phyloP scores from a whole-genome alignment of 2,113 vertebrate species.

The Pholis gunnellus region DNA sequence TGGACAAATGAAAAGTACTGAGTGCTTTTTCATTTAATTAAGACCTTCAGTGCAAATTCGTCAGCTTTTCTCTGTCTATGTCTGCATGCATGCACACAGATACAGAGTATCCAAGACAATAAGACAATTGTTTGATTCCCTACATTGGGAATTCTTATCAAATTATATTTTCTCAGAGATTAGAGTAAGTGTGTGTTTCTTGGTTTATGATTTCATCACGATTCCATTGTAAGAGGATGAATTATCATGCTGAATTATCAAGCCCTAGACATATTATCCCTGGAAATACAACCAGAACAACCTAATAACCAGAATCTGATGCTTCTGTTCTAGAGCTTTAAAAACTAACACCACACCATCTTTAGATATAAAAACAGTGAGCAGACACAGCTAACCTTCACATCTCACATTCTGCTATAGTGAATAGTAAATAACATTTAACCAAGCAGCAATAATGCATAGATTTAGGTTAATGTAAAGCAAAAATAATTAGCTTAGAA shows the following conservation, averaged over 20 bases:
- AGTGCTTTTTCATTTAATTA: background rate
- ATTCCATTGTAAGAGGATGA: too few relatives aligned
- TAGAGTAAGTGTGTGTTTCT: too few relatives aligned
- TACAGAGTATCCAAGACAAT: background rate
- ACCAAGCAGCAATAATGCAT: background rate
- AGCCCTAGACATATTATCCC: background rate
- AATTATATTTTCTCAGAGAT: too few relatives aligned
- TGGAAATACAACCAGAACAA: background rate
- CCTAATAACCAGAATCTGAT: background rate
- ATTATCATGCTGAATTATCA: too few relatives aligned
- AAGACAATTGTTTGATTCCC: too few relatives aligned
- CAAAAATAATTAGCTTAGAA: background rate
- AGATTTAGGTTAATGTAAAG: background rate
- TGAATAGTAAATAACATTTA: slow-evolving; percentile 7
- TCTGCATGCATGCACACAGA: background rate
- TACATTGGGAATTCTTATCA: too few relatives aligned
- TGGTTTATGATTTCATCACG: too few relatives aligned
- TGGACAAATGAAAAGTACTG: background rate
- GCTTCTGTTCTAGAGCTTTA: background rate
- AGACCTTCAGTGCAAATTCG: background rate
- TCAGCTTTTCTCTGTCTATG: background rate
- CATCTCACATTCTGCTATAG: background rate
- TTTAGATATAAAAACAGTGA: background rate
- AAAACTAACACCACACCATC: slow-evolving; percentile 5
- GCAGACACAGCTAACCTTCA: background rate